Conservation (phyloP, 2,113 vertebrate species). For the Steatornis caripensis region DNA sequence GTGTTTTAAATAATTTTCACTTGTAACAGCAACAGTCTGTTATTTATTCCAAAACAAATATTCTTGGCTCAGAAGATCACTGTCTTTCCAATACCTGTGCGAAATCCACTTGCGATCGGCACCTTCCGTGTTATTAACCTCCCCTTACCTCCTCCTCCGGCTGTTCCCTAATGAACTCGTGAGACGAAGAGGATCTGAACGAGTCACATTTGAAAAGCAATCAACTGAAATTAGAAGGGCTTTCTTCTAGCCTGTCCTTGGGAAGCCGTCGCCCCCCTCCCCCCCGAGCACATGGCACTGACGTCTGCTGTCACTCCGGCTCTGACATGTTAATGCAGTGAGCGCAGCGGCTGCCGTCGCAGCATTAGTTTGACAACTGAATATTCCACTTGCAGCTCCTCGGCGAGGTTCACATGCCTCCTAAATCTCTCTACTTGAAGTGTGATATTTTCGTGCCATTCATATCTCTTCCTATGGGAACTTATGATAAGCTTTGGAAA, state of each 20-base stretch:
- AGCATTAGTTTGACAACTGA: background rate
- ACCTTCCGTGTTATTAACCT: background rate
- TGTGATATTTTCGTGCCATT: background rate
- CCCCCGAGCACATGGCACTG: background rate
- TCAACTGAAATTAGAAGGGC: background rate
- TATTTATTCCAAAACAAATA: background rate
- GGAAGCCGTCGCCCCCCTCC: background rate
- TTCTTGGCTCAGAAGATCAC: background rate
- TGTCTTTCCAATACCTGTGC: background rate
- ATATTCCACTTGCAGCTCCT: background rate
- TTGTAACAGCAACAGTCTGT: background rate
- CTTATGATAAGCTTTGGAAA: background rate
- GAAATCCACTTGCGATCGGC: background rate
- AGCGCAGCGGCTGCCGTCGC: accelerated
- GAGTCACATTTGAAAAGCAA: background rate
- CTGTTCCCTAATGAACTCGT: background rate
- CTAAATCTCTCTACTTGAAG: conserved; percentile 9
- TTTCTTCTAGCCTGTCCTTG: background rate
- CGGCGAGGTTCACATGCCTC: background rate
- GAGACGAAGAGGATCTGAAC: background rate
- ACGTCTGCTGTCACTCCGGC: background rate
- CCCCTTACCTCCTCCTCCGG: background rate
- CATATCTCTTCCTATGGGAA: conserved; percentile 3
- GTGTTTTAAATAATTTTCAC: background rate
- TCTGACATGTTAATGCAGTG: background rate